These are phyloP conservation scores for Notothenia coriiceps DNA, from an alignment of 2,113 vertebrate species.

Conservation along the genomic window DNA sequence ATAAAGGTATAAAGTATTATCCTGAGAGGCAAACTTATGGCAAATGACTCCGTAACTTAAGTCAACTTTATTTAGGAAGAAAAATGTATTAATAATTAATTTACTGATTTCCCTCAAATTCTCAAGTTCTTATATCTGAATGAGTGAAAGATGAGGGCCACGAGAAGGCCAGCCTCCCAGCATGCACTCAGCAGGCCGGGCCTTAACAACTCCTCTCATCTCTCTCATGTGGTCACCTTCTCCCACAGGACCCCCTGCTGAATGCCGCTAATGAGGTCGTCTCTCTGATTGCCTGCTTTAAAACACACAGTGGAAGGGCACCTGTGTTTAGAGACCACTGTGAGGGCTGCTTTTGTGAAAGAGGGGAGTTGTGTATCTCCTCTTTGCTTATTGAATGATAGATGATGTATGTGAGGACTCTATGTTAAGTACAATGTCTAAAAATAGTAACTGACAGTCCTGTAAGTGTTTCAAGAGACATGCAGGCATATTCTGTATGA, in stretches of 20 bases:
- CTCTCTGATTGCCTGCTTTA: constrained; percentile 39
- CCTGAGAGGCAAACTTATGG: too few species aligned
- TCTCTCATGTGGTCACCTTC: constrained; percentile 68
- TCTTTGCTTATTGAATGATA: constrained; percentile 44
- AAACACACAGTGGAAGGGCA: constrained; percentile 53
- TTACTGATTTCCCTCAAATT: neutral
- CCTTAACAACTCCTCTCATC: constrained; percentile 49
- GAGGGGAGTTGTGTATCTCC: constrained; percentile 26
- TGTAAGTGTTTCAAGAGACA: neutral
- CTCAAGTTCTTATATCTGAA: constrained; percentile 1
- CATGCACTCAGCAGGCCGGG: constrained; percentile 34
- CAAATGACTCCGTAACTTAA: neutral
- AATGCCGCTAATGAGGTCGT: constrained; percentile 62
- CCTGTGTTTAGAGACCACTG: constrained; percentile 36
- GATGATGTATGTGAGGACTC: constrained; percentile 2
- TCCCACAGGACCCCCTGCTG: constrained; percentile 46
- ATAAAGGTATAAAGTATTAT: too few species aligned
- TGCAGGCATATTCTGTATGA: neutral
- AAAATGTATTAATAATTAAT: neutral
- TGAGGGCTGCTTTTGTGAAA: constrained; percentile 14
- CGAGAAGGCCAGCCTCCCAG: constrained; percentile 41
- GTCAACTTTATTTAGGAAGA: neutral
- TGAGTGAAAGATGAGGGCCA: constrained; percentile 30
- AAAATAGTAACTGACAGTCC: constrained; percentile 27
- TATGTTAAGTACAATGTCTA: neutral